phyloP scores from a whole-genome alignment of 2,888 invertebrate species.

The Cheilosia soror region DNA sequence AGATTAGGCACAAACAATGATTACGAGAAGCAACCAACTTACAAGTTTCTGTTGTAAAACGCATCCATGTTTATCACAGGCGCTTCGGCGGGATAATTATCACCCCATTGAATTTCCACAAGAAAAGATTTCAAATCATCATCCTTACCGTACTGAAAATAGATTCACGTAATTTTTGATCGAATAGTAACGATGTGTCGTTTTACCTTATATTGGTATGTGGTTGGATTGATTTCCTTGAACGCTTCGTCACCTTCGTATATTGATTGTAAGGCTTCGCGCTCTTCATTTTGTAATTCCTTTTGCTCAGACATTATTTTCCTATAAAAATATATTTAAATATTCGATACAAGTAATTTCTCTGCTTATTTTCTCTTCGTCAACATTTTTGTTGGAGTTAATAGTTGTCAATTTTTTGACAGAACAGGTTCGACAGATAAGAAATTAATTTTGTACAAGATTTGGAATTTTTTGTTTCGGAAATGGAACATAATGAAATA shows the following conservation, averaged over 20 bases:
- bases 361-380: slow-evolving; percentile 48
- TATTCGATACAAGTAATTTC: slow-evolving; percentile 28
- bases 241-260: slow-evolving; percentile 96
- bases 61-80: slow-evolving; percentile 94
- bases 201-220: slow-evolving; percentile 95
- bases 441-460: slow-evolving; percentile 20
- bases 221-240: slow-evolving; percentile 90
- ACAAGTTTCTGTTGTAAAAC: slow-evolving; percentile 97
- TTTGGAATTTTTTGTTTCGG: not conserved
- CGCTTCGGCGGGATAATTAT: slow-evolving; percentile 92
- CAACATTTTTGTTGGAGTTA: slow-evolving; percentile 44
- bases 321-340: slow-evolving; percentile 17
- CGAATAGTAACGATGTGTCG: not conserved
- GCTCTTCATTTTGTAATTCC: slow-evolving; percentile 93
- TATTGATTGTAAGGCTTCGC: slow-evolving; percentile 95
- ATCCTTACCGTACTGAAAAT: slow-evolving; percentile 90
- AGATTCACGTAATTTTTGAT: slow-evolving; percentile 19
- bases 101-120: slow-evolving; percentile 94
- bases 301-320: slow-evolving; percentile 85
- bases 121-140: slow-evolving; percentile 92
- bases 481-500: slow-evolving; percentile 15
- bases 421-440: slow-evolving; percentile 3
- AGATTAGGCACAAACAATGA: slow-evolving; percentile 2
- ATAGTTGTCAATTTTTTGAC: slow-evolving; percentile 30
- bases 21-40: slow-evolving; percentile 83